A percentile compares a stretch with the other conserved stretches of the same genome.
Evolutionary conservation across 2,888 invertebrate genomes (phyloP).

Genomic region (Melieria crassipennis): DNA sequence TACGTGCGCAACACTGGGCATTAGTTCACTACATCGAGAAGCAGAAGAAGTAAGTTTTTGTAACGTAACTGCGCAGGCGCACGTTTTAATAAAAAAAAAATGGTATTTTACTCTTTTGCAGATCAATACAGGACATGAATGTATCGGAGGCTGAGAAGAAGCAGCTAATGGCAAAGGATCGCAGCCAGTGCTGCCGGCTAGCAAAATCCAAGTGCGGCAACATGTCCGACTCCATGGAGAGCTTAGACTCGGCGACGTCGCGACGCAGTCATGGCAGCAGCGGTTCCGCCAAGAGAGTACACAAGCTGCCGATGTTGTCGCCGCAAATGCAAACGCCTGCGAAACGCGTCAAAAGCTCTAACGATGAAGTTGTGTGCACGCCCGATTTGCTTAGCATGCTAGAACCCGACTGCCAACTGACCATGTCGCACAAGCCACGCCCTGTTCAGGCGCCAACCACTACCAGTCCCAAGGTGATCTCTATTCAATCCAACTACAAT

Average conservation of each 20-base stretch:
- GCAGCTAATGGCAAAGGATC: constrained; percentile 54
- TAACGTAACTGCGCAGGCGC: no score
- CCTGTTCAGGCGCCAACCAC: constrained; percentile 41
- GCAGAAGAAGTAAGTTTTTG: constrained; percentile 65
- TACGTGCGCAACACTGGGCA: constrained; percentile 78
- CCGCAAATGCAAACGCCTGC: constrained; percentile 40
- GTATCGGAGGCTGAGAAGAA: constrained; percentile 54
- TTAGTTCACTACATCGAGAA: constrained; percentile 74
- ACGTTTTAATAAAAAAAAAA: neutral
- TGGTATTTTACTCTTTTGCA: constrained; percentile 35
- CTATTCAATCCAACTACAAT: constrained; percentile 42
- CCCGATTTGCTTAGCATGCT: constrained; percentile 68
- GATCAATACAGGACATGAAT: constrained; percentile 51
- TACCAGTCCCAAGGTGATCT: constrained; percentile 48
- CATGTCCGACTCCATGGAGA: constrained; percentile 59
- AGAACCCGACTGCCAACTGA: constrained; percentile 62
- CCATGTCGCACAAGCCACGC: constrained; percentile 47
- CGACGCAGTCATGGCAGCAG: constrained; percentile 52
- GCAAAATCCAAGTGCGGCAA: constrained; percentile 56
- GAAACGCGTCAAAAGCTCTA: constrained; percentile 55
- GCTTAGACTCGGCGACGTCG: constrained; percentile 55
- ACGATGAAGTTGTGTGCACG: constrained; percentile 71
- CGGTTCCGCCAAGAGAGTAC: constrained; percentile 44
- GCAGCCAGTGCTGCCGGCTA: constrained; percentile 59
- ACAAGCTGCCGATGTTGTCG: constrained; percentile 37